These are phyloP conservation scores for Hololepta plana DNA, from an alignment of 2,888 invertebrate species.

Conservation along the genomic window DNA sequence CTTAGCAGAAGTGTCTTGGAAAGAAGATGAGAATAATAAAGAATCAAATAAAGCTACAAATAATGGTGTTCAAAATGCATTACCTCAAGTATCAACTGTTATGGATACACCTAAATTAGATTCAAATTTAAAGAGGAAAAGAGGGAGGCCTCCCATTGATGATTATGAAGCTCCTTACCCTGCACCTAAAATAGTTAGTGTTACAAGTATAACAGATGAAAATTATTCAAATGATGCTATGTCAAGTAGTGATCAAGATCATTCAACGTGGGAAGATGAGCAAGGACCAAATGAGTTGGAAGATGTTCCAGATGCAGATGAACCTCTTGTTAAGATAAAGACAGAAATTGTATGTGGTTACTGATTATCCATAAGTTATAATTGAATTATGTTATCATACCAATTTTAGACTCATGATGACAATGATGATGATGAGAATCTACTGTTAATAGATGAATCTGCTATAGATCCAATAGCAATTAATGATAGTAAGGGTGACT, in stretches of 20 bases:
- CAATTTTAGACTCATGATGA: conserved; percentile 14
- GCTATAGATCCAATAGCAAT: conserved; percentile 15
- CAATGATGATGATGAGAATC: no score
- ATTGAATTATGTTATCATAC: conserved; percentile 2
- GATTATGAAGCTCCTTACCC: conserved; percentile 29
- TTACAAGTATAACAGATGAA: conserved; percentile 24
- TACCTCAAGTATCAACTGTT: conserved; percentile 26
- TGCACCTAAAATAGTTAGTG: conserved; percentile 32
- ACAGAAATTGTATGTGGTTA: conserved; percentile 9
- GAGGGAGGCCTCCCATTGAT: conserved; percentile 50
- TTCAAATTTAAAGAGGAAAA: conserved; percentile 38
- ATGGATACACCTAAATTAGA: conserved; percentile 24
- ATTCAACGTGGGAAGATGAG: conserved; percentile 25
- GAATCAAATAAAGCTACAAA: no score
- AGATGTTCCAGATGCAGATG: conserved; percentile 16
- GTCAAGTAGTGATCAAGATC: conserved; percentile 26
- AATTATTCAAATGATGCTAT: conserved; percentile 26
- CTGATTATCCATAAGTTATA: not conserved
- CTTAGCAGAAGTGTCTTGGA: conserved; percentile 77
- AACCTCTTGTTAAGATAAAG: conserved; percentile 10
- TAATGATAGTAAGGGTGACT: no score
- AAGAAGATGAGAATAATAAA: conserved; percentile 40
- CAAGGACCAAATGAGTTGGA: conserved; percentile 19
- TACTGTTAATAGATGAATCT: conserved; percentile 15
- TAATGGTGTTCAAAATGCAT: conserved; percentile 19